These are phyloP conservation scores for Cyrtonyx montezumae DNA, from an alignment of 2,113 vertebrate species.

Conservation along the genomic window DNA sequence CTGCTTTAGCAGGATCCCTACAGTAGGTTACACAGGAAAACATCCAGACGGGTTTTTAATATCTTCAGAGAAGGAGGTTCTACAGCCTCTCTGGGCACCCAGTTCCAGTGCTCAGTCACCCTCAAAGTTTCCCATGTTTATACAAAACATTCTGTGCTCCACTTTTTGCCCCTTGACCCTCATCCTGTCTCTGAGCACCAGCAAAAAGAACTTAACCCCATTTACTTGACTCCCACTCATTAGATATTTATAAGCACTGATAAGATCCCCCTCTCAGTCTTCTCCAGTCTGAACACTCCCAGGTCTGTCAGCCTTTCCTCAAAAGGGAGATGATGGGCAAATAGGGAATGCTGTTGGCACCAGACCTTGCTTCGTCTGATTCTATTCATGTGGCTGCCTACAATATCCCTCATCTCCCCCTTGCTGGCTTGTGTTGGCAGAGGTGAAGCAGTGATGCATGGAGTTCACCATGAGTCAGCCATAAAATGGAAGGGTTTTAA, in stretches of 20 bases:
- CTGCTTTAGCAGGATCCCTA: not conserved
- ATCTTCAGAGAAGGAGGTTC: not conserved
- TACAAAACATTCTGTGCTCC: not conserved
- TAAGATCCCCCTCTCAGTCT: not conserved
- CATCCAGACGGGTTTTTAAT: not conserved
- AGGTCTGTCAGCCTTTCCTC: not conserved
- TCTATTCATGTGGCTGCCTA: not conserved
- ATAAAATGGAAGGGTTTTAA: not conserved
- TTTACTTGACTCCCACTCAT: not conserved
- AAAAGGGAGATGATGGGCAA: not conserved
- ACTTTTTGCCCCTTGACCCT: not conserved
- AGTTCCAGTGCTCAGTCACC: not conserved
- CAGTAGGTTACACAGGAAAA: not conserved
- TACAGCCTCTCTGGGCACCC: not conserved
- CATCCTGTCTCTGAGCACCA: not conserved
- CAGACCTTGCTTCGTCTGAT: not conserved
- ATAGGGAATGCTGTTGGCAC: accelerated
- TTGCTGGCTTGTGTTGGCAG: accelerated
- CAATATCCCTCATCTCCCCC: not conserved
- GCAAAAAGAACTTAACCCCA: not conserved
- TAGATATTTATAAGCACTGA: not conserved
- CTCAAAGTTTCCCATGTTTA: not conserved
- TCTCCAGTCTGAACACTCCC: not conserved
- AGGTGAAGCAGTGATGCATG: not conserved
- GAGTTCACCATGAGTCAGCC: not conserved